A percentile compares a stretch with the other conserved stretches of the same genome.
These are phyloP conservation scores for Agraylea sexmaculata DNA, from an alignment of 1,140 invertebrate genomes.

Conservation along the genomic window DNA sequence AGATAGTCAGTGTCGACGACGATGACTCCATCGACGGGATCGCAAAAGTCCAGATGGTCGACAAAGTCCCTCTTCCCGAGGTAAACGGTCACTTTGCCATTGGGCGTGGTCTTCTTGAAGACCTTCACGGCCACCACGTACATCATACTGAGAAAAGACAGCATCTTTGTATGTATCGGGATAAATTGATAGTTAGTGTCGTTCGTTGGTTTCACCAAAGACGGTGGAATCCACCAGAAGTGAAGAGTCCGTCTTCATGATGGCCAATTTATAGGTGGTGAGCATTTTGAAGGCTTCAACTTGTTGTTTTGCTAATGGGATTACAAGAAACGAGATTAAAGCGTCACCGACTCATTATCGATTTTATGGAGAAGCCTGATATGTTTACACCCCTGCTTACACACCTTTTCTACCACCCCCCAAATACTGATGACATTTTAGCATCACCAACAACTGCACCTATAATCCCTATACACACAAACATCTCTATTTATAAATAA, in stretches of 20 bases:
- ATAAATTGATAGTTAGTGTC: background rate
- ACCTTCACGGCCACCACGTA: conserved; percentile 76
- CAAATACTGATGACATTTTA: no score
- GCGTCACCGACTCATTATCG: no score
- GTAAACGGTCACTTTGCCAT: conserved; percentile 87
- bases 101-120: conserved; percentile 84
- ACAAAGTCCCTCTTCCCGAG: conserved; percentile 84
- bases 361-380: no score
- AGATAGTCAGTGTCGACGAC: conserved; percentile 81
- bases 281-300: conserved; percentile 15
- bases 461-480: no score
- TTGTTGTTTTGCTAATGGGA: conserved; percentile 19
- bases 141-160: conserved; percentile 47
- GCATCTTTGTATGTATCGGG: conserved; percentile 51
- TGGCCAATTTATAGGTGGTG: conserved; percentile 17
- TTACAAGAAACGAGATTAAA: no score
- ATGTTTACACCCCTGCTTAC: no score
- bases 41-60: conserved; percentile 73
- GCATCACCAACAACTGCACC: no score
- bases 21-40: conserved; percentile 79
- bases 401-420: no score
- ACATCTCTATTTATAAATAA: no score
- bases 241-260: conserved; percentile 3
- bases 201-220: background rate
- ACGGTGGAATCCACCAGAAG: conserved; percentile 19